phyloP scores from a whole-genome alignment of 1,140 invertebrate genomes.

The Phymorhynchus buccinoides region DNA sequence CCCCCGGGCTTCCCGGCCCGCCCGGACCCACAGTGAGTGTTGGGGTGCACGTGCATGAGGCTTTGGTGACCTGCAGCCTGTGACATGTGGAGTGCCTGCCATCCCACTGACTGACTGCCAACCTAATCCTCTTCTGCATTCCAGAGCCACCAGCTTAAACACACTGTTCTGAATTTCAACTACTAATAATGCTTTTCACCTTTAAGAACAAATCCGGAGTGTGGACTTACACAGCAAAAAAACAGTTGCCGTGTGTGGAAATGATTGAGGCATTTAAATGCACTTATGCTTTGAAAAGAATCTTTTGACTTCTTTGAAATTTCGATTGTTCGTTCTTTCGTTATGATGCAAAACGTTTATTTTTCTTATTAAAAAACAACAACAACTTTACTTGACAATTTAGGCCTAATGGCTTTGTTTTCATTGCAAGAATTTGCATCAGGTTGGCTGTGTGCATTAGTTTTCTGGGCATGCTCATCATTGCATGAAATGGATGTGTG shows the following conservation, averaged over 20 bases:
- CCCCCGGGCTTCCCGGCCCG: slow-evolving; percentile 39
- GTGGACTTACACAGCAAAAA: neutral
- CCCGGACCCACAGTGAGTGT: slow-evolving; percentile 39
- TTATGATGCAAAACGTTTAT: no score
- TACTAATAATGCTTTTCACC: neutral
- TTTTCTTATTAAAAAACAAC: no score
- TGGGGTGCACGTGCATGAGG: neutral
- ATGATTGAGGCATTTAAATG: no score
- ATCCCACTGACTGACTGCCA: neutral
- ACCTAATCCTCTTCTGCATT: neutral
- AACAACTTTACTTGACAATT: no score
- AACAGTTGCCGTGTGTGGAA: no score
- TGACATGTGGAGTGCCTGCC: neutral
- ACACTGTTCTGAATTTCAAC: slow-evolving; percentile 5
- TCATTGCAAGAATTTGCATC: neutral
- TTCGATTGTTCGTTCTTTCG: no score
- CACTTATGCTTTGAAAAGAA: neutral
- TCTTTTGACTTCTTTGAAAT: neutral
- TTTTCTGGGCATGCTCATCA: neutral
- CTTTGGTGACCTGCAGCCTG: neutral
- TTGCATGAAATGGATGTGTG: neutral
- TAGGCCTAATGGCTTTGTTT: no score
- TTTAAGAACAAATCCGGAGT: neutral
- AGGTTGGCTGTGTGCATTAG: neutral
- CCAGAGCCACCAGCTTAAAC: neutral